Base-by-base conservation (phyloP, 1,140 invertebrate species). In the Homalodisca vitripennis region DNA sequence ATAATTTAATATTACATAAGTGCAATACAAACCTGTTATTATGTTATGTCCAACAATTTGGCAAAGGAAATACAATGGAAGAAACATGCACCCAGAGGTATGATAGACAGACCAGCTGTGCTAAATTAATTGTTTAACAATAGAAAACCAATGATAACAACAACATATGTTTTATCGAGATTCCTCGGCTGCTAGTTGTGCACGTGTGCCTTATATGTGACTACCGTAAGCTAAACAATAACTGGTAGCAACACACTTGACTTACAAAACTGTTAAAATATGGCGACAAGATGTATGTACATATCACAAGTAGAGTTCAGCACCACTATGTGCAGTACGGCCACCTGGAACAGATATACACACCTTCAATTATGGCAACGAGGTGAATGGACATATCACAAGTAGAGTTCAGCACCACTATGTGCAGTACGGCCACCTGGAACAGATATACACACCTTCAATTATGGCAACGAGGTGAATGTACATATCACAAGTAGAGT, bases 251-350 rank as follows among this genome's bases (percentile, higher is more conserved):
- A 26, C 26, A 60, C 55, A 60, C 55, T 26, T 29, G 10, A 60
- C 55, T 60, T 60, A 60, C 27, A 60, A 60, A 60, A 60, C 55
- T 60, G 55, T 60, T 60, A 60, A 60, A 60, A 60, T 60, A 60
- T 24, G 55, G 24, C 55, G 24, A 60, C 34, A 60, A 60, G 55
- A 60, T 30, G 55, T 60, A 60, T 60, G 26, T 60, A 60, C 55
- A 60, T 60, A 60, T 60, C 55, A 60, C 55, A 60, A 22, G n/a
- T n/a, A 27, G 3, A 27, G 55, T 60, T 30, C 14, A 24, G 55
- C 55, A 60, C 55, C 55, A 13, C 14, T 12, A 1, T 27, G 55
- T 10, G 24, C 6, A n/a, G n/a, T n/a, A n/a, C 14, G 55, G 55
- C 55, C 3, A 60, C 27, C 55, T 60, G 55, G 22, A 29, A 60